Evolutionary conservation across 2,113 vertebrate species (phyloP).

Genomic region (Tiliqua scincoides): DNA sequence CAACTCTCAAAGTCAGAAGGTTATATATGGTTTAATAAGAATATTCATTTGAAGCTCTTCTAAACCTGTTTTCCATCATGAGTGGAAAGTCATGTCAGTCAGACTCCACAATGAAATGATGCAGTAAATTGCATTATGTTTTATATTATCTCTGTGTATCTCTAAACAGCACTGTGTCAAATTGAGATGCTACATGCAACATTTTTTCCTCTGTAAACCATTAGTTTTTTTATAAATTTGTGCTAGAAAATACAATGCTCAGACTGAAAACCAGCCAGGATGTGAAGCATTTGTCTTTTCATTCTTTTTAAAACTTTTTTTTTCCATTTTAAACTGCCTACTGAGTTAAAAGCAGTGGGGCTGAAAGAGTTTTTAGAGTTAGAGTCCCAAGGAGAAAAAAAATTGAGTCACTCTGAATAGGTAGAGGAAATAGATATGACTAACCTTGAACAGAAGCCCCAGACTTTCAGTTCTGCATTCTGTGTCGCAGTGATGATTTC

Average conservation of each 20-base stretch:
- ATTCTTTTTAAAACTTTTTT: not conserved
- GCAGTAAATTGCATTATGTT: constrained; percentile 67
- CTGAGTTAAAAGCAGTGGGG: constrained; percentile 6
- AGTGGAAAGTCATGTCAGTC: constrained; percentile 46
- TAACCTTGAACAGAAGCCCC: not conserved
- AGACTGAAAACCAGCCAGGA: not conserved
- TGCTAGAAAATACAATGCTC: constrained; percentile 39
- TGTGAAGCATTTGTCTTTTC: not conserved
- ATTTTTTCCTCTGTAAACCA: constrained; percentile 54
- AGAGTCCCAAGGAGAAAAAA: not conserved
- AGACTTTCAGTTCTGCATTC: not conserved
- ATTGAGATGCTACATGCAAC: constrained; percentile 59
- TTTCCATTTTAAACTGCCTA: not conserved
- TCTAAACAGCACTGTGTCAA: constrained; percentile 59
- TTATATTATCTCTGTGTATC: constrained; percentile 67
- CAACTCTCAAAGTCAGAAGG: not conserved
- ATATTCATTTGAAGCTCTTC: constrained; percentile 41
- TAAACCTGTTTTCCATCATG: constrained; percentile 31
- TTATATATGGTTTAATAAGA: constrained; percentile 15
- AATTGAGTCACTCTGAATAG: constrained; percentile 5
- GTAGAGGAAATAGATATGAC: constrained; percentile 15
- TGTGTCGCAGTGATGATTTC: not conserved
- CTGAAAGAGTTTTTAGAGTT: constrained; percentile 21
- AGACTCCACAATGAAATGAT: constrained; percentile 66
- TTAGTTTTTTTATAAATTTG: constrained; percentile 52